phyloP scores from a whole-genome alignment of 2,113 vertebrate species.

The Gila orcuttii region DNA sequence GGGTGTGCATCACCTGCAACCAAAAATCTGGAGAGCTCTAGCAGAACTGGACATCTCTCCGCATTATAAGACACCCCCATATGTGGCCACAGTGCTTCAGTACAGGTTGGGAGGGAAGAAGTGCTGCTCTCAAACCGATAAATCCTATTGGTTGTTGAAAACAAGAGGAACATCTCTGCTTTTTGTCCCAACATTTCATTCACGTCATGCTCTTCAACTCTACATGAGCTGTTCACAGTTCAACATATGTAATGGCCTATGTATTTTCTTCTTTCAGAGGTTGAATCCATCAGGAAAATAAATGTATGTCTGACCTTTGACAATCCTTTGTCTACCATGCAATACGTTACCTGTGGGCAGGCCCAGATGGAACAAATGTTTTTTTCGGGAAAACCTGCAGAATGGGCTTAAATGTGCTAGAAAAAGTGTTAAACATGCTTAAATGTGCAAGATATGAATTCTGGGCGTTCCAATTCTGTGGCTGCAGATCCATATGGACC shows the following conservation, averaged over 20 bases:
- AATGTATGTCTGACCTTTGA: slow-evolving; percentile 15
- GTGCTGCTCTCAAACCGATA: background rate
- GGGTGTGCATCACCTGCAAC: slow-evolving; percentile 92
- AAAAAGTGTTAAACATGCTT: background rate
- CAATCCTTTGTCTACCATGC: slow-evolving; percentile 41
- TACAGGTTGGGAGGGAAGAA: slow-evolving; percentile 16
- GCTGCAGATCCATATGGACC: slow-evolving; percentile 2
- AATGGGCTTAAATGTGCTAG: background rate
- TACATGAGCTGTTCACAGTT: slow-evolving; percentile 31
- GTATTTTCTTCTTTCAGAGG: slow-evolving; percentile 37
- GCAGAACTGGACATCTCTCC: slow-evolving; percentile 61
- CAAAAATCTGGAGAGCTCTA: slow-evolving; percentile 97
- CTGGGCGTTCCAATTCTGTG: background rate
- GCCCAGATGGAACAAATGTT: slow-evolving; percentile 9
- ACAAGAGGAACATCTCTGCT: slow-evolving; percentile 31
- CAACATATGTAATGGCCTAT: background rate
- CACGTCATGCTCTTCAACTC: slow-evolving; percentile 18
- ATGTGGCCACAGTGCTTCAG: slow-evolving; percentile 35
- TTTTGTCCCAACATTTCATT: slow-evolving; percentile 15
- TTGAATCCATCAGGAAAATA: slow-evolving; percentile 7
- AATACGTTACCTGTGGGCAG: slow-evolving; percentile 19
- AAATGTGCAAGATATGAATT: background rate
- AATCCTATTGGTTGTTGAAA: slow-evolving; percentile 29
- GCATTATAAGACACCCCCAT: background rate
- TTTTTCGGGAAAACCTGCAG: background rate